Base-by-base conservation (phyloP, 2,888 invertebrate genomes). In the Linhomoeus sp. region DNA sequence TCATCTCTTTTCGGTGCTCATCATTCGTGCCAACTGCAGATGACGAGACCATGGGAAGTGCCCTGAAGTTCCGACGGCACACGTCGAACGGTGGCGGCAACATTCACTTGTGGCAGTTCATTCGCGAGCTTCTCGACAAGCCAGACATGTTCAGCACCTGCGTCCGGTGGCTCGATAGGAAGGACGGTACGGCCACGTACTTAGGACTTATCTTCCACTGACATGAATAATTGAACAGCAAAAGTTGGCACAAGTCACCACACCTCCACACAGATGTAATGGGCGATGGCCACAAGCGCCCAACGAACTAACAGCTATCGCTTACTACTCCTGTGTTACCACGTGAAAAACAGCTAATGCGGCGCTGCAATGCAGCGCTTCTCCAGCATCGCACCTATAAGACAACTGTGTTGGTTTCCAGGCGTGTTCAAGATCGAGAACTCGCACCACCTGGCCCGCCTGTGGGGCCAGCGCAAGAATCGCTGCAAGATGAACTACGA, bases 401-500 rank as follows among this genome's bases (percentile, higher is more conserved):
- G 12, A 29, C 5, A 12, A 9, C 29, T 5, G 9, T 12, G 5
- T 12, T 37, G 19, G 1, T 22, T 51, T 55, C n/a, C 50, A 66
- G 70, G 71, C 19, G 65, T 94, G 40, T 97, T 97, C 75, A 97
- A 94, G 73, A 97, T 97, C 66, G 94, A 97, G 69, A 92, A 97
- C 70, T 90, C 90, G 15, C 85, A 88, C 26, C 77, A 84, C 56
- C 90, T 97, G 45, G 94, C 97, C n/a, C 76, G 82, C 57, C 76
- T 90, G 46, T 97, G 97, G 97, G 97, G 97, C 51, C 81, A 84
- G 61, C 76, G 94, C 54, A 97, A 97, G 71, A 94, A 97, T 72
- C 76, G 94, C 14, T 90, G 92, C 0, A 90, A 90, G 26, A 97
- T 97, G 94, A 97, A 97, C 73, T 97, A 97, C 72, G 97, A 97